These are phyloP conservation scores for Heliopora coerulea DNA, from an alignment of 92 coral and sea anemone species.

Conservation along the genomic window DNA sequence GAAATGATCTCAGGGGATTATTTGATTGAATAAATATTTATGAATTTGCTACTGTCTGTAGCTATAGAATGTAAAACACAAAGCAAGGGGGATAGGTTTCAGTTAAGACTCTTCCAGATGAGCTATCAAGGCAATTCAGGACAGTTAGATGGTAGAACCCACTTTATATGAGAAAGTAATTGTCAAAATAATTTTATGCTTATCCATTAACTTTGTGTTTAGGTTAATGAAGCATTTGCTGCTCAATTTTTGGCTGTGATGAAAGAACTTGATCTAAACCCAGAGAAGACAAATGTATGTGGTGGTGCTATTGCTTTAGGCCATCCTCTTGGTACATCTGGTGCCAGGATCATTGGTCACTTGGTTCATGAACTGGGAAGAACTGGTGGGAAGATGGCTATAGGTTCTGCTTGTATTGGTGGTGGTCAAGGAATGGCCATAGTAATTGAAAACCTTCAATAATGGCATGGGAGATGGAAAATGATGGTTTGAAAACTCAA, in stretches of 20 bases:
- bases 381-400: slow-evolving; percentile 68
- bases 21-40: too few relatives aligned
- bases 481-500: background rate
- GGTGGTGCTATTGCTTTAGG: slow-evolving; percentile 98
- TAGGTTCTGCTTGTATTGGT: slow-evolving; percentile 96
- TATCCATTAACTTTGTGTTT: background rate
- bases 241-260: slow-evolving; percentile 89
- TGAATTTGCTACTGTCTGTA: too few relatives aligned
- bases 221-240: slow-evolving; percentile 99
- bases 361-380: slow-evolving; percentile 84
- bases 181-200: too few relatives aligned
- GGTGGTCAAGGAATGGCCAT: slow-evolving; percentile 98
- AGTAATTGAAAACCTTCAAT: slow-evolving; percentile 79
- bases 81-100: too few relatives aligned
- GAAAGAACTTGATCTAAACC: slow-evolving; percentile 80
- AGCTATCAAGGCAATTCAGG: too few relatives aligned
- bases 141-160: too few relatives aligned
- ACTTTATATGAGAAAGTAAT: too few relatives aligned
- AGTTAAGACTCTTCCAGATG: too few relatives aligned
- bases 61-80: too few relatives aligned
- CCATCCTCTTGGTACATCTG: slow-evolving; percentile 93
- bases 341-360: slow-evolving; percentile 90
- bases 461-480: too few relatives aligned
- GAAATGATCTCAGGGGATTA: too few relatives aligned
- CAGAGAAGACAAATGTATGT: slow-evolving; percentile 76